Percentiles rank a stretch among this genome's conserved stretches.
phyloP scores from a whole-genome alignment of 2,888 invertebrate genomes.

The Neoascia interrupta region DNA sequence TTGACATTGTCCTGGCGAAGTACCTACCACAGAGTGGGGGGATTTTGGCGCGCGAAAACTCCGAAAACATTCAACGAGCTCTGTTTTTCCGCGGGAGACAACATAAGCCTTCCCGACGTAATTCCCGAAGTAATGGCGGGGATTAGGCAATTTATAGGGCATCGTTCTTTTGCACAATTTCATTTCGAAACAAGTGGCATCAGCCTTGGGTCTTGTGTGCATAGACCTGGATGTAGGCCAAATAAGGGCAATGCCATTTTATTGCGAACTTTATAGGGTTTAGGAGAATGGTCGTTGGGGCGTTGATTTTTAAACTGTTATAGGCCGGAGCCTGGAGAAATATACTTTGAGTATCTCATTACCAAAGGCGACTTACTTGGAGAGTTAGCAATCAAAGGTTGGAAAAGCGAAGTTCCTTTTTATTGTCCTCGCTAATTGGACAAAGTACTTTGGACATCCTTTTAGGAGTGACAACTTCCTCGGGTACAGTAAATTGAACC shows the following conservation, averaged over 20 bases:
- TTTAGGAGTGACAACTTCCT: too few relatives aligned
- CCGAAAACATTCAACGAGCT: constrained; percentile 50
- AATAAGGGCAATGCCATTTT: constrained; percentile 51
- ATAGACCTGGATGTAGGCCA: constrained; percentile 30
- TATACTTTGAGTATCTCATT: too few relatives aligned
- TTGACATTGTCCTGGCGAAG: constrained; percentile 61
- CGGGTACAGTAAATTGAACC: too few relatives aligned
- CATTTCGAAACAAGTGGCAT: constrained; percentile 32
- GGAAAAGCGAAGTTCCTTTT: too few relatives aligned
- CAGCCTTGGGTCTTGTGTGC: neutral
- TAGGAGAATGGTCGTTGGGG: too few relatives aligned
- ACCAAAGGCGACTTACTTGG: too few relatives aligned
- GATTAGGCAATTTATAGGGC: constrained; percentile 67
- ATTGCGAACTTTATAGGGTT: too few relatives aligned
- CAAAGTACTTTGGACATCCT: too few relatives aligned
- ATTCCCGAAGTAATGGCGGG: constrained; percentile 54
- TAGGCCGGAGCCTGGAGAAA: too few relatives aligned
- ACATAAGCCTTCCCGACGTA: constrained; percentile 56
- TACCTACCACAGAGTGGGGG: neutral
- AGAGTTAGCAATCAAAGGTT: too few relatives aligned
- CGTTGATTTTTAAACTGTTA: too few relatives aligned
- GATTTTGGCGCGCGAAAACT: neutral
- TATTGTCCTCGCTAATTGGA: too few relatives aligned
- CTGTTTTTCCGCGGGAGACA: constrained; percentile 36
- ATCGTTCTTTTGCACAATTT: constrained; percentile 60